Base-by-base conservation (phyloP, 1,140 invertebrate species). In the Rhagoletis pomonella region DNA sequence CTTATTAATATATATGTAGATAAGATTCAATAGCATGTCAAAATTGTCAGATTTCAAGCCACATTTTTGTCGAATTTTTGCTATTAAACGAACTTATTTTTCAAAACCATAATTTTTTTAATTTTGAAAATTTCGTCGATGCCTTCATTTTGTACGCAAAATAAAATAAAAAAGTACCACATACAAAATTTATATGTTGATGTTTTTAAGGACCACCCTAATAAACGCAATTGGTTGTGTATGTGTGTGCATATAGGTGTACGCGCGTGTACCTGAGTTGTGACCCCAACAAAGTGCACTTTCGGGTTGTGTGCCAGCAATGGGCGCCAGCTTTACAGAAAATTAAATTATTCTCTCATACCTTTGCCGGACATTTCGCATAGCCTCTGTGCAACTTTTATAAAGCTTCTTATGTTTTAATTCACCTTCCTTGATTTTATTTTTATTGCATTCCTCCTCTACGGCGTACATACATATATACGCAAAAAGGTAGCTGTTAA, bases 281-380 rank as follows among this genome's bases (percentile, higher is more conserved):
- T 4, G 29, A n/a, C 47, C 19, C 44, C 47, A 10, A 2, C 47
- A 81, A 19, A 55, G 9, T 81, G 47, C 73, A 81, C 42, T 55
- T 81, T 55, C 19, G n/a, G n/a, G 64, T 67, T 17, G 50, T n/a
- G 29, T 29, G 7, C n/a, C 7, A n/a, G n/a, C 47, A 17, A 55
- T 81, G 73, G 9, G 19, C 9, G 73, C 73, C 6, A 81, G 29
- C 44, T 81, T 55, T 29, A n/a, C 73, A 81, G 47, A 17, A 81
- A 81, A 81, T 81, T 81, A 81, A 81, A 81, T 81, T 81, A 81
- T 81, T 55, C 47, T 3, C 73, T 81, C n/a, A 4, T 55, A 81
- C 73, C 73, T 81, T 50, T 19, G 39, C 4, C 67, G 42, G 4
- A 73, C 42, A 12, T 12, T 55, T 55, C 55, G 44, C n/a, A 62